These are phyloP conservation scores for Eptesicus fuscus DNA, from an alignment of 2,113 vertebrate genomes.

Conservation along the genomic window DNA sequence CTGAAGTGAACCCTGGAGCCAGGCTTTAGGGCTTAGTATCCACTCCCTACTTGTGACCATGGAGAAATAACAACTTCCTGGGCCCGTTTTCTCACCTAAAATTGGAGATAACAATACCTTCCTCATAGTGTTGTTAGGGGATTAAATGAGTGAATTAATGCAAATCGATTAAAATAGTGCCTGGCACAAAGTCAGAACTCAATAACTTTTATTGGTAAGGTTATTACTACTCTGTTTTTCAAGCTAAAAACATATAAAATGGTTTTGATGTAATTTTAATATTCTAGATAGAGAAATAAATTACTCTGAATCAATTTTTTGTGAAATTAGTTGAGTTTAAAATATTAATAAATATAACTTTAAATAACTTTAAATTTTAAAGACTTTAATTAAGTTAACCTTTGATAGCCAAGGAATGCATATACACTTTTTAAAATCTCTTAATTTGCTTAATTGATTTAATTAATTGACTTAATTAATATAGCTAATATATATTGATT, in stretches of 20 bases:
- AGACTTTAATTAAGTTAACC: neutral
- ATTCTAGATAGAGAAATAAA: neutral
- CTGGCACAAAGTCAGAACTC: neutral
- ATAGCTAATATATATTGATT: neutral
- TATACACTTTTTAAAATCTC: neutral
- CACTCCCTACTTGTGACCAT: neutral
- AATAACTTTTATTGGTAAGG: neutral
- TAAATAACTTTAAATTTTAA: neutral
- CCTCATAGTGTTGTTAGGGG: neutral
- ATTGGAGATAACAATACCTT: neutral
- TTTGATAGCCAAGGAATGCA: neutral
- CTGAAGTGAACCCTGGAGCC: neutral
- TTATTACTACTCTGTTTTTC: neutral
- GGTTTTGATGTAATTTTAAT: neutral
- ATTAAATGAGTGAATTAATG: constrained; percentile 7
- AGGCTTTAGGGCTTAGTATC: neutral
- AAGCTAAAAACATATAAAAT: neutral
- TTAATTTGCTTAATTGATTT: neutral
- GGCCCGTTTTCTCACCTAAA: neutral
- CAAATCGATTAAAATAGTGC: neutral
- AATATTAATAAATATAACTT: neutral
- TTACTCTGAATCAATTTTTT: neutral
- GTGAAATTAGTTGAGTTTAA: constrained; percentile 18
- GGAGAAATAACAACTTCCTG: neutral
- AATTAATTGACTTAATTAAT: neutral